Evolutionary conservation across 2,888 invertebrate species (phyloP), one percentile per base, ranked within the genome.

Genomic region (Heliconius hortense): DNA sequence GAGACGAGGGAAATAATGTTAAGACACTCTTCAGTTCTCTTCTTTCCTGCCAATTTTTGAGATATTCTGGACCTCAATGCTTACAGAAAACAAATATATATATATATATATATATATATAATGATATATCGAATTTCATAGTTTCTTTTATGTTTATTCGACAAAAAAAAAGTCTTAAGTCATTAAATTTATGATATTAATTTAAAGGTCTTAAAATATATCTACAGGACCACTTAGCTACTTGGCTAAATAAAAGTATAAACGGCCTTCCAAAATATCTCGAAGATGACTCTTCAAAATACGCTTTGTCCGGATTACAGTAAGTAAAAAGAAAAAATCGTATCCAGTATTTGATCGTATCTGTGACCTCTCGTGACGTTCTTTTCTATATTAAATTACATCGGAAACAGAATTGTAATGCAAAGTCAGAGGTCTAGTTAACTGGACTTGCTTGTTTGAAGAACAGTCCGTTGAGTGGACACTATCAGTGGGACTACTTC

Each of bases 291-390:
- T 78, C 76, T 76, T 77, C 73, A 74, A 83, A 84, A 85, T 85
- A 85, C 84, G 84, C 84, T 87, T 89, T 88, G 87, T 88, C 83
- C 80, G 79, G 83, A 87, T 86, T 88, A 87, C 88, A 86, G 86
- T 86, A 86, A 84, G 84, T 84, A 87, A 89, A 82, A 81, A 83
- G 83, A 84, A 85, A 86, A 84, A 77, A 53, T 66, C 70, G 15
- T 24, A 18, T 39, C 72, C 70, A 71, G 60, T 60, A 48, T 70
- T 73, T 73, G 66, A 62, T 66, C 39, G 43, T 48, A 24, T 31
- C 39, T 48, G 56, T 69, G 75, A 62, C 60, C 73, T 71, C 60
- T 53, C 66, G 48, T 59, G 26, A 15, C 66, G 48, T 56, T 56
- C 28, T 64, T 74, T 67, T 39, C 63, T 67, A 28, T 31, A 67